Base-by-base conservation (phyloP, 2,113 vertebrate species). In the cattle (Bos taurus) region DNA sequence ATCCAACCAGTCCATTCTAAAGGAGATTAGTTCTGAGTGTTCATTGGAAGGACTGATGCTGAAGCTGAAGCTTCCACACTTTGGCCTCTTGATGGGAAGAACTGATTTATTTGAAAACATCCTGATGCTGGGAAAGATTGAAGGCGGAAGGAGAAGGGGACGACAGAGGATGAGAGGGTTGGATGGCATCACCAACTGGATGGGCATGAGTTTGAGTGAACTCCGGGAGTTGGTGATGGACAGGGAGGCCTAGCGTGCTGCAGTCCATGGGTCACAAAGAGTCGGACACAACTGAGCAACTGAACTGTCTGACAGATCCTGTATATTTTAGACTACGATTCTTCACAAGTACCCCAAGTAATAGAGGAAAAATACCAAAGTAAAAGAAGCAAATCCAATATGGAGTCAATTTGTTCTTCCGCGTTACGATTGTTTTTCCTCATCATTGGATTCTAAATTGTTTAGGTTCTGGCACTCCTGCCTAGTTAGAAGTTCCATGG, bases 231-330 rank as follows among this genome's bases (percentile, higher is more conserved):
- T 33, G 15, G 30, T 33, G 62, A 17, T 64, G 62, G 62, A 33
- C 62, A 8, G 30, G 30, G 62, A 64, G 15, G 62, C 15, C 62
- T 64, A 0, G 7, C 15, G 0, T 64, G 62, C 62, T 64, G 15
- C 30, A 8, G 62, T 64, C 62, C 62, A 8, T 33, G 15, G 62
- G 30, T 64, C 0, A 0, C 7, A 64, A 33, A 64, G 60, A 33
- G 60, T 64, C 0, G 1, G 62, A 33, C 30, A 33, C 3, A 0
- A 17, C 62, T 17, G 62, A 71, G 64, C 0, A 0, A 23, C 64
- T 11, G 64, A 36, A 36, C 64, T 11, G 30, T 17, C 62, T 64
- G 9, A 36, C 17, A 36, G 64, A 36, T 36, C 48, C 48, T 4
- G 19, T 82, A 4, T 54, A n/a, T 54, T 82, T 82, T 11, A 54